phyloP scores from a whole-genome alignment of 2,113 vertebrate genomes.

The Apodemus speciosus region DNA sequence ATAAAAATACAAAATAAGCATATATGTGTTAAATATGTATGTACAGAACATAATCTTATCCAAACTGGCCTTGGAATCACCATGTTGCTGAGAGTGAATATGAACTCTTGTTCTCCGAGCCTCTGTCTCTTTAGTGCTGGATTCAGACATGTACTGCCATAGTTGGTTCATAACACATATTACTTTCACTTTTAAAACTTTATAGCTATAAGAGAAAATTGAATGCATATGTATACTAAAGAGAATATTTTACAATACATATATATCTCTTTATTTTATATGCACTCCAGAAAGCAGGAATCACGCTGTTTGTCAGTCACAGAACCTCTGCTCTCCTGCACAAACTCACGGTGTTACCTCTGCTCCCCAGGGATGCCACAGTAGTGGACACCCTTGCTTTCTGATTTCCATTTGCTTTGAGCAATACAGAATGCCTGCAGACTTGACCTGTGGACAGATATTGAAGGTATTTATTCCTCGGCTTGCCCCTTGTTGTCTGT shows the following conservation, averaged over 20 bases:
- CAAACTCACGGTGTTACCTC: not conserved
- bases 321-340: not conserved
- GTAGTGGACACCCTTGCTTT: fast-evolving
- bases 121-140: not conserved
- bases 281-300: not conserved
- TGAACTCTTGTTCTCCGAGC: too few relatives aligned
- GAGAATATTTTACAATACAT: not conserved
- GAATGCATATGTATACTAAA: not conserved
- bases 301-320: not conserved
- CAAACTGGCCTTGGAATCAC: too few relatives aligned
- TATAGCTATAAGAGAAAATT: not conserved
- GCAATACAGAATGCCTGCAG: not conserved
- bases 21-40: too few relatives aligned
- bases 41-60: not conserved
- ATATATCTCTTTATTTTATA: not conserved
- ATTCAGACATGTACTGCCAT: not conserved
- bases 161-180: not conserved
- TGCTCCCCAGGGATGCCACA: not conserved
- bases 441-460: not conserved
- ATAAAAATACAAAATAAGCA: not conserved
- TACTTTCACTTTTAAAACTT: not conserved
- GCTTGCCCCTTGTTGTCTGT: not conserved
- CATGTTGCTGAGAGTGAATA: not conserved
- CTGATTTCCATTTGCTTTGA: not conserved
- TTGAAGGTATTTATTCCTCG: not conserved